These are phyloP conservation scores for Apodemia hepburni DNA, from an alignment of 2,888 invertebrate genomes.

Conservation along the genomic window DNA sequence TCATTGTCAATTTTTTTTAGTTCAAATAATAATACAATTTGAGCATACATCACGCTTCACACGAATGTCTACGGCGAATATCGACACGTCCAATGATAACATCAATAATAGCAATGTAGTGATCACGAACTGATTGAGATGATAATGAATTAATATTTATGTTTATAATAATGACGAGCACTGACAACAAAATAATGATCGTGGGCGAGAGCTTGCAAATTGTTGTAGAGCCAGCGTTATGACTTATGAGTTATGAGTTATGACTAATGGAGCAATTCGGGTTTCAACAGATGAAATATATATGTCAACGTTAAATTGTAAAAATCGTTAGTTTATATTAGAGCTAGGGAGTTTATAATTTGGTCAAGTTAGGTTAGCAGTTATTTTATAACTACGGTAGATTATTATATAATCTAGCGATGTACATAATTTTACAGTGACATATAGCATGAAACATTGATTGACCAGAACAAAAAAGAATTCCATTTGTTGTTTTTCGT, in stretches of 20 bases:
- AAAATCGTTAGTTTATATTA: too few relatives aligned
- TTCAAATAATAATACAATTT: too few relatives aligned
- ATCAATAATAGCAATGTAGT: not conserved
- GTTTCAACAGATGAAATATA: not conserved
- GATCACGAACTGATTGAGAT: constrained; percentile 1
- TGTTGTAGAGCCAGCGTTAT: not conserved
- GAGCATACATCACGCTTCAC: too few relatives aligned
- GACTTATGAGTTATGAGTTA: not conserved
- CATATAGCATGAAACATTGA: too few relatives aligned
- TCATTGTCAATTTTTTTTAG: too few relatives aligned
- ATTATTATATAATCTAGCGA: not conserved
- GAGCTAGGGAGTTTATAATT: too few relatives aligned
- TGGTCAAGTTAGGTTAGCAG: too few relatives aligned
- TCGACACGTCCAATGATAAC: not conserved
- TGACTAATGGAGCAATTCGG: constrained; percentile 4
- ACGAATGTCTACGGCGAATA: not conserved
- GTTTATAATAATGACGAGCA: not conserved
- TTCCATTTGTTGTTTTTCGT: too few relatives aligned
- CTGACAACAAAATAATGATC: not conserved
- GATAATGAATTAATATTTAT: constrained; percentile 1
- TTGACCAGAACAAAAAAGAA: too few relatives aligned
- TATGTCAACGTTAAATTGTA: not conserved
- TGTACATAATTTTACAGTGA: not conserved
- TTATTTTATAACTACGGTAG: too few relatives aligned
- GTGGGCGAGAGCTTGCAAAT: constrained; percentile 2